These are phyloP conservation scores for Scaptomyza parva DNA, from an alignment of 2,888 invertebrate genomes.

Conservation along the genomic window DNA sequence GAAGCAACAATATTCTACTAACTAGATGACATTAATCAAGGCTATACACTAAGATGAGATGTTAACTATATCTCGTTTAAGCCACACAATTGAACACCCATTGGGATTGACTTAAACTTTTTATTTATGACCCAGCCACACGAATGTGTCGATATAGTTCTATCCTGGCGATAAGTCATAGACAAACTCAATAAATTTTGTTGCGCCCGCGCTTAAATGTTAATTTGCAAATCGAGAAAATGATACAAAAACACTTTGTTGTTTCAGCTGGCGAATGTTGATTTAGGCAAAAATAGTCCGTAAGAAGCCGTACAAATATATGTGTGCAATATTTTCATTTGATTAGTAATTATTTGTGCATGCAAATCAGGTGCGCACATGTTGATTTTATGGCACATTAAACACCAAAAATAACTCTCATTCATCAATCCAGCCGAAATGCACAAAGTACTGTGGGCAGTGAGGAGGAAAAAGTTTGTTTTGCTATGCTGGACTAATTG, in stretches of 20 bases:
- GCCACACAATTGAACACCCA: not conserved
- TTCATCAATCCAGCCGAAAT: not conserved
- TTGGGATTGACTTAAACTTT: not conserved
- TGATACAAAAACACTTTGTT: conserved; percentile 9
- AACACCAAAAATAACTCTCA: conserved; percentile 11
- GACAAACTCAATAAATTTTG: conserved; percentile 23
- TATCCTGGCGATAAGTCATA: too few relatives aligned
- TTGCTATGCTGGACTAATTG: not conserved
- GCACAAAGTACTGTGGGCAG: not conserved
- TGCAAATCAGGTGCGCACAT: conserved; percentile 27
- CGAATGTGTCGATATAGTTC: conserved; percentile 2
- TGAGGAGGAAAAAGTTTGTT: not conserved
- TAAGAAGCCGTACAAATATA: conserved; percentile 1
- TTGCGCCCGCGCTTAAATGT: not conserved
- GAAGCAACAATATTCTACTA: not conserved
- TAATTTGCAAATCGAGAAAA: conserved; percentile 4
- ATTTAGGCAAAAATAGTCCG: conserved; percentile 12
- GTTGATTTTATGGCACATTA: conserved; percentile 53
- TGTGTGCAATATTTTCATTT: conserved; percentile 17
- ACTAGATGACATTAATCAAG: not conserved
- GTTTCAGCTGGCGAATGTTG: conserved; percentile 19
- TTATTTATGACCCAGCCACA: conserved; percentile 10
- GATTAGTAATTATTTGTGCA: conserved; percentile 20
- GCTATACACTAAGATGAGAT: not conserved
- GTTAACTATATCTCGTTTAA: not conserved